Conservation (phyloP, 2,888 invertebrate species). For the Fragum sueziense region DNA sequence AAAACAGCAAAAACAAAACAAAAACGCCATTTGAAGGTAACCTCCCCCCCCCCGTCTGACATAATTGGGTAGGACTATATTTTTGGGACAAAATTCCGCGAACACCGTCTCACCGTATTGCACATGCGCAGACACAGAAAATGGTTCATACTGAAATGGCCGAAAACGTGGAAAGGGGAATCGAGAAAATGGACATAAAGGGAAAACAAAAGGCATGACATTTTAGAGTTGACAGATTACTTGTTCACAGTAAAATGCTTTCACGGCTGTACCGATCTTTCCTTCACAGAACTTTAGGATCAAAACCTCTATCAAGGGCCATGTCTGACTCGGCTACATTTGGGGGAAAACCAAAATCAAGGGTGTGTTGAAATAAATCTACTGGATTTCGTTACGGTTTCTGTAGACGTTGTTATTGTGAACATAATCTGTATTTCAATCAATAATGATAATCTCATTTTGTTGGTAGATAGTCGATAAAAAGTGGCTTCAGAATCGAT, state of each 20-base stretch:
- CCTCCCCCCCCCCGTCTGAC: too few species aligned
- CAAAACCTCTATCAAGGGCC: slow-evolving; percentile 63
- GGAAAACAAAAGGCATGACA: slow-evolving; percentile 80
- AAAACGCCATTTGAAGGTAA: too few species aligned
- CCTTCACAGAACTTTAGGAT: slow-evolving; percentile 70
- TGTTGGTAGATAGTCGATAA: neutral
- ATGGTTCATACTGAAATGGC: slow-evolving; percentile 74
- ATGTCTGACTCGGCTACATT: slow-evolving; percentile 32
- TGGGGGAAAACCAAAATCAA: neutral
- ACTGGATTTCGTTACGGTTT: neutral
- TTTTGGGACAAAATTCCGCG: too few species aligned
- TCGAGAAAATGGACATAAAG: slow-evolving; percentile 75
- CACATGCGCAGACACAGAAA: slow-evolving; percentile 24
- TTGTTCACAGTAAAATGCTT: slow-evolving; percentile 65
- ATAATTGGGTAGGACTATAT: too few species aligned
- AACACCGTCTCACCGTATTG: neutral
- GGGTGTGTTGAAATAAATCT: slow-evolving; percentile 36
- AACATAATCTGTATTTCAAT: neutral
- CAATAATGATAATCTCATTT: neutral
- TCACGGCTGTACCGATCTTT: slow-evolving; percentile 70
- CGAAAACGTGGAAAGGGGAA: slow-evolving; percentile 77
- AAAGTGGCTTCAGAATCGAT: neutral
- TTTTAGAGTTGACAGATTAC: slow-evolving; percentile 55
- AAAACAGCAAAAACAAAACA: too few species aligned
- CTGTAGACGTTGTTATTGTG: neutral